A percentile compares a stretch with the other conserved stretches of the same genome.
These are phyloP conservation scores for Gymnoscopelus braueri DNA, from an alignment of 2,797 vertebrate genomes.

Conservation along the genomic window DNA sequence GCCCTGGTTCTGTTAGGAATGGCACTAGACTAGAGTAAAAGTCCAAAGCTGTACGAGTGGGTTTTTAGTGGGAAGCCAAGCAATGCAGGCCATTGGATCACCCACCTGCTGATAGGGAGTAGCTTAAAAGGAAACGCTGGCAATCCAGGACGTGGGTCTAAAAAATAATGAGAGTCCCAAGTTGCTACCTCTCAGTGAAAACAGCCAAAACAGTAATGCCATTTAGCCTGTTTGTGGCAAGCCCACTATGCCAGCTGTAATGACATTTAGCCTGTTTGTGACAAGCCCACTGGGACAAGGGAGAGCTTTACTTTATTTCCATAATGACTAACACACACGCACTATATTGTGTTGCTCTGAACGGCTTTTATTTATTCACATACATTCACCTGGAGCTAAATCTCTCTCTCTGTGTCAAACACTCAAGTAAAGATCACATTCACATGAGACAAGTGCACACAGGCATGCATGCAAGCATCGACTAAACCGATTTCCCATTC, in stretches of 20 bases:
- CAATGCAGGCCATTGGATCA: not conserved
- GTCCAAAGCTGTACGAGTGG: constrained; percentile 1
- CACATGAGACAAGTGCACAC: not conserved
- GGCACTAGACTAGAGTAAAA: too few relatives aligned
- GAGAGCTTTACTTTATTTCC: constrained; percentile 19
- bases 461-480: not conserved
- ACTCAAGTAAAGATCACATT: not conserved
- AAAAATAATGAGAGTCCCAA: constrained; percentile 9
- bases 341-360: not conserved
- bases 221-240: constrained; percentile 32
- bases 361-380: not conserved
- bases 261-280: constrained; percentile 11
- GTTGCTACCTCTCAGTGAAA: constrained; percentile 31
- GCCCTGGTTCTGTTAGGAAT: too few relatives aligned
- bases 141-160: not conserved
- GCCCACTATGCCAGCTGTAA: constrained; percentile 7
- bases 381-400: not conserved
- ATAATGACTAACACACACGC: constrained; percentile 20
- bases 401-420: not conserved
- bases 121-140: not conserved
- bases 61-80: not conserved
- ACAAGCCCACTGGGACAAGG: not conserved
- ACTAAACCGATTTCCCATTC: not conserved
- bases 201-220: constrained; percentile 30
- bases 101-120: not conserved